Base-by-base conservation (phyloP, 2,113 vertebrate genomes). In the Phrynosoma platyrhinos region DNA sequence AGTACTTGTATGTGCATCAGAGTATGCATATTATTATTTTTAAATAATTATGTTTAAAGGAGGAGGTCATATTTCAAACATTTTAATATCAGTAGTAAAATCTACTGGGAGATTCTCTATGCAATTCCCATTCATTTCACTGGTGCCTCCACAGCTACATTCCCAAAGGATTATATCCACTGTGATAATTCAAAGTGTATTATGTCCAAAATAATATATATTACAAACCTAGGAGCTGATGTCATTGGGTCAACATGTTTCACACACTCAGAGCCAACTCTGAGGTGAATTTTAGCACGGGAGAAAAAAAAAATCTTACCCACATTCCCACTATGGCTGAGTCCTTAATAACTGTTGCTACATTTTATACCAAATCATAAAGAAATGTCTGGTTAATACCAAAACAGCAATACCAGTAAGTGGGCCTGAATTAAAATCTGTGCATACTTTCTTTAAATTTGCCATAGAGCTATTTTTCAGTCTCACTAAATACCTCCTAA, bases 161-260 rank as follows among this genome's bases (percentile, higher is more conserved):
- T 82, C 86, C 79, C 40, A 76, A 76, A 47, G 42, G 79, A 82
- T 62, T 66, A 18, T 18, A 66, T 66, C 53, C 55, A 30, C 64
- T 89, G 64, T 90, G 87, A 36, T 91, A 92, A 92, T 89, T 92
- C 87, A 88, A 89, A 95, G 85, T 77, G 91, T 27, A 82, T 66
- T 82, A 88, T 27, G 89, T 93, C 89, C 88, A 64, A 88, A 94
- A 91, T 69, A 91, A 89, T 85, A 10, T 0, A n/a, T 75, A 88
- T 71, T 79, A 69, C 76, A 47, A 62, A 69, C 30, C 21, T 42
- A 75, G 23, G 40, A 69, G 20, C 79, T 66, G 36, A 74, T 52
- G 62, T 32, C 47, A 2, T 53, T 77, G 55, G 20, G 27, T 36
- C 68, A 79, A 72, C 52, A 36, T 62, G 68, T 25, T 87, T 87